Percentiles rank a stretch among this genome's conserved stretches.
These are phyloP conservation scores for Sebastes nivosus DNA, from an alignment of 2,797 vertebrate species.

Conservation along the genomic window DNA sequence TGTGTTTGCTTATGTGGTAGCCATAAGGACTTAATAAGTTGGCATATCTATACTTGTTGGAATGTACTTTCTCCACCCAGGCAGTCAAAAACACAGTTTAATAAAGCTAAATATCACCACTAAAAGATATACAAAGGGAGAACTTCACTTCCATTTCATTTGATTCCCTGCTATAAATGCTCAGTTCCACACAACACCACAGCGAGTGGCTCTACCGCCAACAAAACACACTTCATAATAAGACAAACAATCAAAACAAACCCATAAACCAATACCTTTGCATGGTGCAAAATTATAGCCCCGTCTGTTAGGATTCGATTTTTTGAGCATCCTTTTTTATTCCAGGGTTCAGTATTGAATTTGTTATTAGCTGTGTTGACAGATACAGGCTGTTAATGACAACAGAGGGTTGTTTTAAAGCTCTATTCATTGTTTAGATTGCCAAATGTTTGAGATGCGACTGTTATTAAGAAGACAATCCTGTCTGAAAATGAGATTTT, in stretches of 20 bases:
- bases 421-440: background rate
- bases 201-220: background rate
- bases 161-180: background rate
- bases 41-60: background rate
- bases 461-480: background rate
- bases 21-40: background rate
- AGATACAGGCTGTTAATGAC: conserved; percentile 9
- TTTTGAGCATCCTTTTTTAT: conserved; percentile 7
- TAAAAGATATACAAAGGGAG: background rate
- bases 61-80: background rate
- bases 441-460: background rate
- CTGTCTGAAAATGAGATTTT: background rate
- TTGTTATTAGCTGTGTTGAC: background rate
- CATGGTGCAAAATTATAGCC: conserved; percentile 19
- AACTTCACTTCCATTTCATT: background rate
- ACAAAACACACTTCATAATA: conserved; percentile 7
- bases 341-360: background rate
- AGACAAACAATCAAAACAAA: conserved; percentile 34
- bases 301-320: conserved; percentile 15
- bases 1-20: background rate
- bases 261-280: background rate
- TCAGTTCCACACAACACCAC: background rate
- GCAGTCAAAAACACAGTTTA: background rate
- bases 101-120: background rate
- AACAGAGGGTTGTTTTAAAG: background rate